phyloP scores from a whole-genome alignment of 2,113 vertebrate genomes.

The Cygnus buccinator region DNA sequence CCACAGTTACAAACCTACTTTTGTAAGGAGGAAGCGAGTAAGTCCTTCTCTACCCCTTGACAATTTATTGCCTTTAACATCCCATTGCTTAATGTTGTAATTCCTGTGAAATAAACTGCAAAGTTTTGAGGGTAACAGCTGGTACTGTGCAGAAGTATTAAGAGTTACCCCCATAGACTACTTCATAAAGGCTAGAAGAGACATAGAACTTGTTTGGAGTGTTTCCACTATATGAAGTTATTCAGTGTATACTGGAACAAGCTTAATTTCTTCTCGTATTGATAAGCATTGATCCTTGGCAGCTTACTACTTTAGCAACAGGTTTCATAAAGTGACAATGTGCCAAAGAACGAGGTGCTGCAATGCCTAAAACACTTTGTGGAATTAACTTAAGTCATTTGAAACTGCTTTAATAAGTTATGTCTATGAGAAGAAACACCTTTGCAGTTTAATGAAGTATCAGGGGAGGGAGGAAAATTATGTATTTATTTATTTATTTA shows the following conservation, averaged over 20 bases:
- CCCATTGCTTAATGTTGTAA: not conserved
- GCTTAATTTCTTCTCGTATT: not conserved
- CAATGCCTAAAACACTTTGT: not conserved
- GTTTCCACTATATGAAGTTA: not conserved
- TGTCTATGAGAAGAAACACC: not conserved
- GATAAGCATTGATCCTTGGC: not conserved
- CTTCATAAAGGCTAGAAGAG: not conserved
- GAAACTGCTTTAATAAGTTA: not conserved
- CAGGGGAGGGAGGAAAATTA: not conserved
- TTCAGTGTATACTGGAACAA: not conserved
- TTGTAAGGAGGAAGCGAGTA: not conserved
- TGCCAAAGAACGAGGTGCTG: not conserved
- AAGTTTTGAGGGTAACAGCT: not conserved
- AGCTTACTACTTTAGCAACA: not conserved
- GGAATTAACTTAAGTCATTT: not conserved
- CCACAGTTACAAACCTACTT: not conserved
- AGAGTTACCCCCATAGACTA: not conserved
- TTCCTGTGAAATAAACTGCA: not conserved
- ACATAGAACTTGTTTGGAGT: accelerated
- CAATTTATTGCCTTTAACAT: not conserved
- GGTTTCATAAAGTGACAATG: not conserved
- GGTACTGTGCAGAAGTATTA: not conserved
- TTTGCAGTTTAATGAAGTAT: not conserved
- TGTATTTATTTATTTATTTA: too few relatives aligned
- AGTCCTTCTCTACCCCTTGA: not conserved